phyloP scores from a whole-genome alignment of 2,888 invertebrate species.

The Drosophila atroscutellata region DNA sequence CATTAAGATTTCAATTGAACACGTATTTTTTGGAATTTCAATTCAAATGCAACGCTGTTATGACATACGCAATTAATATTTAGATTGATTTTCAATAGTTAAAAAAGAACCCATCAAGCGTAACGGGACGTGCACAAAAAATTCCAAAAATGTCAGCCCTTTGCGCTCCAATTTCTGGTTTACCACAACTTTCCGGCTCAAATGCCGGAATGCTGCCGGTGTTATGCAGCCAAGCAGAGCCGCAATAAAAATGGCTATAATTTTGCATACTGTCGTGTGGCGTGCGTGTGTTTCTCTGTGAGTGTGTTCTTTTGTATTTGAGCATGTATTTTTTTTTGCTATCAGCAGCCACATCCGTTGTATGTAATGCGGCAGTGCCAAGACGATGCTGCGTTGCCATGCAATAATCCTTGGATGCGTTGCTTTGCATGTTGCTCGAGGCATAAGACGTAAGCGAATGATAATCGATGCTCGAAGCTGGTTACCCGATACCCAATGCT shows the following conservation, averaged over 20 bases:
- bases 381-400: conserved; percentile 48
- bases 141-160: background rate
- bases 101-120: conserved; percentile 48
- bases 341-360: conserved; percentile 41
- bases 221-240: conserved; percentile 68
- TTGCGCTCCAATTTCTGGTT: background rate
- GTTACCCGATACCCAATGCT: conserved; percentile 25
- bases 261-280: conserved; percentile 62
- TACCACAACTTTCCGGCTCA: conserved; percentile 8
- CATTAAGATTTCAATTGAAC: background rate
- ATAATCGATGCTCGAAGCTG: conserved; percentile 42
- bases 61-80: conserved; percentile 76
- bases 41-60: conserved; percentile 16
- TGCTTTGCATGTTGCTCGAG: conserved; percentile 33
- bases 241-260: conserved; percentile 75
- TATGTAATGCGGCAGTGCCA: conserved; percentile 38
- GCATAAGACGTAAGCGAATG: conserved; percentile 29
- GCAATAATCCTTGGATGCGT: conserved; percentile 50
- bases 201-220: conserved; percentile 48
- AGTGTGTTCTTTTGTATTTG: conserved; percentile 17
- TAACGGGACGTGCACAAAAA: conserved; percentile 39
- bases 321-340: conserved; percentile 24
- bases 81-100: conserved; percentile 77
- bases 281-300: background rate
- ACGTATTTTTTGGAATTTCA: conserved; percentile 33